Percentiles rank a stretch among this genome's conserved stretches.
Evolutionary conservation across 2,888 invertebrate genomes (phyloP).

Genomic region (Noctua comes): DNA sequence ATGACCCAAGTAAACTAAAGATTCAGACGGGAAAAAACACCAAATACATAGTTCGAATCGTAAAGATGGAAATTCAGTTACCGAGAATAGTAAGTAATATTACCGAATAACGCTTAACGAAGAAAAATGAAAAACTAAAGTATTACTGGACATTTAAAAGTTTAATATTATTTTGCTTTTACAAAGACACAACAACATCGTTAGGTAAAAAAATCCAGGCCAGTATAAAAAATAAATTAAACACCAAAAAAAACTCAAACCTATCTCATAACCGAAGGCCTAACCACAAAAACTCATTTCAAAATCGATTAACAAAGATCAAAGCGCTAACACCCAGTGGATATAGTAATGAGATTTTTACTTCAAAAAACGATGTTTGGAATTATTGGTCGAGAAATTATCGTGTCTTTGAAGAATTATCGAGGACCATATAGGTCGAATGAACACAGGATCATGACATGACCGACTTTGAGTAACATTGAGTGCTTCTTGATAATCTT

Average conservation of each 20-base stretch:
- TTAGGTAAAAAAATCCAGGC: background rate
- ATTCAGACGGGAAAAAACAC: background rate
- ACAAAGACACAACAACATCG: background rate
- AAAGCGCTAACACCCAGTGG: conserved; percentile 41
- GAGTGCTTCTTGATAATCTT: conserved; percentile 44
- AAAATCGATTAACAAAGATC: conserved; percentile 52
- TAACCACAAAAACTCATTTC: conserved; percentile 43
- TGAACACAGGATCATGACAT: conserved; percentile 33
- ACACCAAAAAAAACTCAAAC: background rate
- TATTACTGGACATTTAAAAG: background rate
- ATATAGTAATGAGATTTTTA: conserved; percentile 53
- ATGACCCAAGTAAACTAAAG: no score
- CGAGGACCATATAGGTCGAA: conserved; percentile 28
- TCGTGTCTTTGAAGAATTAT: conserved; percentile 38
- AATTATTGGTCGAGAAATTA: conserved; percentile 41
- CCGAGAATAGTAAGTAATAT: background rate
- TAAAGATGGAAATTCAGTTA: background rate
- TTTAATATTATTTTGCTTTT: background rate
- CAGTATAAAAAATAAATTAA: conserved; percentile 3
- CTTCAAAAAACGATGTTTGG: conserved; percentile 38
- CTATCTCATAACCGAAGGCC: conserved; percentile 4
- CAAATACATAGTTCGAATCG: background rate
- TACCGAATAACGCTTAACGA: background rate
- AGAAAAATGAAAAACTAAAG: background rate
- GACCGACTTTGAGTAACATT: conserved; percentile 19